Base-by-base conservation (phyloP, 1,140 invertebrate genomes). In the Ips nitidus region DNA sequence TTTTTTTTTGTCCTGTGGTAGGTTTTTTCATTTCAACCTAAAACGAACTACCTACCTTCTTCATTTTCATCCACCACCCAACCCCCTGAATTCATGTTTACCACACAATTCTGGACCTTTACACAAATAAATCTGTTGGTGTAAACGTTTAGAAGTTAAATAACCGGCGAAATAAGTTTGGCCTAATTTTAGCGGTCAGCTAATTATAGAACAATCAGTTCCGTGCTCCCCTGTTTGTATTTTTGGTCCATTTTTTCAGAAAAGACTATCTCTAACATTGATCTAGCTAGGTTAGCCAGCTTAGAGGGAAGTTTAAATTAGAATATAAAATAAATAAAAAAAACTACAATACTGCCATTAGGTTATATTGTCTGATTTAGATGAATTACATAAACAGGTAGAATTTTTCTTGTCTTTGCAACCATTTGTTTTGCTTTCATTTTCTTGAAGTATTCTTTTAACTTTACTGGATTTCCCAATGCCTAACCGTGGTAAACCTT, bases 381-480 rank as follows among this genome's bases (percentile, higher is more conserved):
- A 22, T 22, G 22, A 22, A 50, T 63, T 63, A 63, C 61, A 63
- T 22, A 63, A 4, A 41, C 61, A 63, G 7, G 2, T 1, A 2
- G 22, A 8, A 2, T 50, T 50, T 50, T 8, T 60, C 58, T 45
- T 40, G 36, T 52, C 5, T 63, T 50, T 50, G 22, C 45, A 50
- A 50, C 45, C 22, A 50, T 50, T 50, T 2, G 3, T 3, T 3
- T 22, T 22, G 22, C 22, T 22, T 22, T 73, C 67, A 6, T 76
- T 64, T 52, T 72, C 67, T 56, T 76, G 53, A 52, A 88, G 79
- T 81, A 89, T 84, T 78, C 84, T 85, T 74, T 90, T 88, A 45
- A 87, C 90, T 82, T 92, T 93, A 52, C 89, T 93, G 64, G 87
- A 90, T 82, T 95, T 95, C 4, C 92, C 91, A 58, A 95, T 91